These are phyloP conservation scores for Sandelia bainsii DNA, from an alignment of 2,797 vertebrate species.

Conservation along the genomic window DNA sequence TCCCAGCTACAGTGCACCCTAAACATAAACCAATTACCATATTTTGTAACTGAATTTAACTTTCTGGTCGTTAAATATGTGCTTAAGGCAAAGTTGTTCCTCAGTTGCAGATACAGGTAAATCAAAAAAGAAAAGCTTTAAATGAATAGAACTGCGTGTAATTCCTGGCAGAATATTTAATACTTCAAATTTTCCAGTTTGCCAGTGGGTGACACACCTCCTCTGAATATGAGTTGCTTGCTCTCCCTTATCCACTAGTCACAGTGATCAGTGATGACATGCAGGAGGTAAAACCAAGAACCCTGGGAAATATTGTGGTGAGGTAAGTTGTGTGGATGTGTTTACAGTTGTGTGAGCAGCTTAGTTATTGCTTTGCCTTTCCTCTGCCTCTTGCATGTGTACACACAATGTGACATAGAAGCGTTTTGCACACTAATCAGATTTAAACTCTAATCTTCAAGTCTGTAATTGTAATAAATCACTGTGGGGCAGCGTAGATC, in stretches of 20 bases:
- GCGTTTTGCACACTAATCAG: not conserved
- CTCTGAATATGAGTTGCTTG: slow-evolving; percentile 26
- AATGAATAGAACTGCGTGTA: not conserved
- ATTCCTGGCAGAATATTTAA: slow-evolving; percentile 14
- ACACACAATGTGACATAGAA: slow-evolving; percentile 1
- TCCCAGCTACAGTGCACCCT: not conserved
- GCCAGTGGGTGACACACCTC: not conserved
- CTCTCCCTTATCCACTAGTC: slow-evolving; percentile 80
- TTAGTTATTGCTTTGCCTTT: not conserved
- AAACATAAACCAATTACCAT: not conserved
- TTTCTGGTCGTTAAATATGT: not conserved
- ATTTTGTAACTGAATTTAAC: not conserved
- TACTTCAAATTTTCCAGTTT: slow-evolving; percentile 14
- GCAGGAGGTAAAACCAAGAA: slow-evolving; percentile 86
- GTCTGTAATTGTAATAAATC: slow-evolving; percentile 8
- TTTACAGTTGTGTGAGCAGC: slow-evolving; percentile 5
- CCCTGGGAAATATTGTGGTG: slow-evolving; percentile 95
- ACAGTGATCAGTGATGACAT: slow-evolving; percentile 90
- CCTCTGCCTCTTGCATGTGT: not conserved
- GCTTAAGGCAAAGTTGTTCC: not conserved
- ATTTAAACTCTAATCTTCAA: not conserved
- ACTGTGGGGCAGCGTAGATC: not conserved
- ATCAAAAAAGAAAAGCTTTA: not conserved
- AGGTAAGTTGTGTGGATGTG: slow-evolving; percentile 86
- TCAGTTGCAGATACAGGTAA: not conserved